phyloP scores from a whole-genome alignment of 2,888 invertebrate genomes.

The Melinopterus prodromus region DNA sequence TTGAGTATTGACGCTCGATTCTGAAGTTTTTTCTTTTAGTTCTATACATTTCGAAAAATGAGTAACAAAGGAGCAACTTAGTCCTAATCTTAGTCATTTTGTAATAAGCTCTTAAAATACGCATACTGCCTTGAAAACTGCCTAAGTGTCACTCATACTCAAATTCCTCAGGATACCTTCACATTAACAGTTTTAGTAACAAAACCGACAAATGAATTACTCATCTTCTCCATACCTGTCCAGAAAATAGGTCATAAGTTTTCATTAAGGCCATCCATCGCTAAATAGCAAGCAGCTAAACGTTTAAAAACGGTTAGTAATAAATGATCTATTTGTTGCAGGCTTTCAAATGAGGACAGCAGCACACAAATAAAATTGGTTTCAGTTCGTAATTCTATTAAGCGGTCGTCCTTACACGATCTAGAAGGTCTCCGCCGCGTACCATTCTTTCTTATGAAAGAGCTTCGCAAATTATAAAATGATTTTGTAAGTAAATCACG shows the following conservation, averaged over 20 bases:
- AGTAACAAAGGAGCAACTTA: too few relatives aligned
- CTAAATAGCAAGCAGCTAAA: neutral
- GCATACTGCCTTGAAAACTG: too few relatives aligned
- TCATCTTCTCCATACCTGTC: too few relatives aligned
- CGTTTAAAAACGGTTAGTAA: neutral
- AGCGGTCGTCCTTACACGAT: neutral
- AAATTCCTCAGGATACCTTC: too few relatives aligned
- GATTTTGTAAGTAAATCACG: neutral
- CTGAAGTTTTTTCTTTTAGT: too few relatives aligned
- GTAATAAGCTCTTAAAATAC: too few relatives aligned
- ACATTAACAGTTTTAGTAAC: too few relatives aligned
- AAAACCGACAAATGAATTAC: too few relatives aligned
- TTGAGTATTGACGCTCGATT: too few relatives aligned
- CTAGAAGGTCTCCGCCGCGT: neutral
- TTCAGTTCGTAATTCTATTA: neutral
- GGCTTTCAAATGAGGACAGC: neutral
- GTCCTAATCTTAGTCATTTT: too few relatives aligned
- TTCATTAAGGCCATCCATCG: neutral
- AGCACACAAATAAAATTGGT: neutral
- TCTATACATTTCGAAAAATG: too few relatives aligned
- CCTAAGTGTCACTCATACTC: too few relatives aligned
- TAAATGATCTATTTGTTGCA: neutral
- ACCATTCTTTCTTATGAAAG: neutral
- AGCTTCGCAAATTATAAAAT: neutral
- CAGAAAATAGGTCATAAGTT: neutral